These are phyloP conservation scores for Smithornis capensis DNA, from an alignment of 2,113 vertebrate species.

Conservation along the genomic window DNA sequence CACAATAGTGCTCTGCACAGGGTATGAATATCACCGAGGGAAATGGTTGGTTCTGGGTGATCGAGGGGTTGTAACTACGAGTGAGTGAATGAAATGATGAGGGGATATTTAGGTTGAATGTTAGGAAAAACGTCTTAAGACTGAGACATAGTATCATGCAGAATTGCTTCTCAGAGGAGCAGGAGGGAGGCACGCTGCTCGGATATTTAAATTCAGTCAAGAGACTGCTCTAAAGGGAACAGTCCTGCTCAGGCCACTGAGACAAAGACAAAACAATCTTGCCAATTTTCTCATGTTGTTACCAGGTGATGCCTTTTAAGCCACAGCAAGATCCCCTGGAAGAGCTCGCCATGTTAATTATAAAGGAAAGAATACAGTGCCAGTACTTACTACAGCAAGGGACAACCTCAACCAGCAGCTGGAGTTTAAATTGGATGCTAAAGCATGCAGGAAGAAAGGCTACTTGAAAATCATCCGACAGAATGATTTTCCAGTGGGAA, in stretches of 20 bases:
- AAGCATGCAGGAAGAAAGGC: background rate
- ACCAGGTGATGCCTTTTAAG: background rate
- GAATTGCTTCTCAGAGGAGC: background rate
- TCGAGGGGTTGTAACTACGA: background rate
- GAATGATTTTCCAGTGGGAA: slow-evolving; percentile 28
- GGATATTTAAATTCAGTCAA: background rate
- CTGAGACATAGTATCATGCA: background rate
- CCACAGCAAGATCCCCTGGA: background rate
- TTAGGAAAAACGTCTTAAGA: background rate
- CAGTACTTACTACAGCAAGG: background rate
- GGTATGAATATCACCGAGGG: background rate
- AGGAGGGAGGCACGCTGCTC: background rate
- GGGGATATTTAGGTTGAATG: background rate
- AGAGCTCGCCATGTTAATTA: background rate
- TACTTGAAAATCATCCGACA: slow-evolving; percentile 30
- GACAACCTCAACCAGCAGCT: slow-evolving; percentile 21
- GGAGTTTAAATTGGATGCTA: slow-evolving; percentile 30
- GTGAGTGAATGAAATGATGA: background rate
- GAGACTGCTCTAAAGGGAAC: background rate
- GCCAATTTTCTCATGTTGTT: background rate
- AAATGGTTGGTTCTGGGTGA: background rate
- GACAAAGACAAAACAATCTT: background rate
- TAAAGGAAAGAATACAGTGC: background rate
- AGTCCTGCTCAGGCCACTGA: fast-evolving
- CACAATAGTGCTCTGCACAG: background rate